These are phyloP conservation scores for Seriola dumerili DNA, from an alignment of 2,113 vertebrate species.

Conservation along the genomic window DNA sequence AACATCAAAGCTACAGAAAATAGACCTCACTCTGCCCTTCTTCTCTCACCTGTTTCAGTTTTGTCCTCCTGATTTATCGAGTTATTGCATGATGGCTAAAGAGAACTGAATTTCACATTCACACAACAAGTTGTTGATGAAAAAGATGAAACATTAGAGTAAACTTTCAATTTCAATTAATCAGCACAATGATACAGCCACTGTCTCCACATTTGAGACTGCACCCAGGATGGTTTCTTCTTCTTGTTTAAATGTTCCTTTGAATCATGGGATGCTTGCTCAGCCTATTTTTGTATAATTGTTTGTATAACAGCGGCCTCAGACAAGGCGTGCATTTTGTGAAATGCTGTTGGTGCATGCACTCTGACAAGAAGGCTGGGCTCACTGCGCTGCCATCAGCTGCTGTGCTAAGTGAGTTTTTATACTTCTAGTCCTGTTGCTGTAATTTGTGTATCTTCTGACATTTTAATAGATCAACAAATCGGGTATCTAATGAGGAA, in stretches of 20 bases:
- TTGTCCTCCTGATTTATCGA: neutral
- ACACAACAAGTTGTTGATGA: neutral
- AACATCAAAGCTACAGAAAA: neutral
- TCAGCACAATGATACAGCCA: neutral
- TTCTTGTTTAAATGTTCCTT: neutral
- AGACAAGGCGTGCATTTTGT: neutral
- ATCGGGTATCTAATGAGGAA: neutral
- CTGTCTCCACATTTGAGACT: conserved; percentile 3
- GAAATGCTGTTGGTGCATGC: neutral
- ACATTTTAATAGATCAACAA: neutral
- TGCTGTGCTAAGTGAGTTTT: neutral
- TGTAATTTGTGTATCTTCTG: neutral
- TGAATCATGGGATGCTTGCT: neutral
- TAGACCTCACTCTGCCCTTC: neutral
- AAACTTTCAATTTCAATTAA: neutral
- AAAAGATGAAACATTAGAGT: neutral
- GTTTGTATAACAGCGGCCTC: neutral
- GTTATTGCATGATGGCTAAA: conserved; percentile 16
- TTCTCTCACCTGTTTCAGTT: neutral
- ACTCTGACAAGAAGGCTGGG: neutral
- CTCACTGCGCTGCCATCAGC: neutral
- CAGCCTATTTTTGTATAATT: neutral
- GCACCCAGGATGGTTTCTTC: neutral
- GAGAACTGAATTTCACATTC: neutral
- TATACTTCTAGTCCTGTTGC: neutral